phyloP scores from a whole-genome alignment of 2,888 invertebrate genomes.

The Machimus rusticus region DNA sequence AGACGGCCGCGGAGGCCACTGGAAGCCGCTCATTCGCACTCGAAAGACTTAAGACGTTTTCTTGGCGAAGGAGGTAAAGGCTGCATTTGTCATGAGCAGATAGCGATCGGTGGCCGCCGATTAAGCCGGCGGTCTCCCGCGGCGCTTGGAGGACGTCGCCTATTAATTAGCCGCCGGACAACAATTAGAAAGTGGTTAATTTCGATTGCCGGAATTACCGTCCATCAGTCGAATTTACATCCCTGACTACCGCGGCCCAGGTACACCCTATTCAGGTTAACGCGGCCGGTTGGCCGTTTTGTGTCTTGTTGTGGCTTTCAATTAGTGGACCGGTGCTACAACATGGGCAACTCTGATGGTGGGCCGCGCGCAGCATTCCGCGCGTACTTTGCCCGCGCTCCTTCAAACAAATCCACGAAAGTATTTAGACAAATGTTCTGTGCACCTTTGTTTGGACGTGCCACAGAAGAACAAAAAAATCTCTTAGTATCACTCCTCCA shows the following conservation, averaged over 20 bases:
- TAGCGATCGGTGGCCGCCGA: not conserved
- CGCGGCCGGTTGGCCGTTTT: not conserved
- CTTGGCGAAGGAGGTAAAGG: constrained; percentile 1
- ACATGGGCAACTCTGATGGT: constrained; percentile 23
- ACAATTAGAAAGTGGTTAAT: constrained; percentile 35
- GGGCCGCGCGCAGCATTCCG: not conserved
- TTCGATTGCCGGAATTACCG: not conserved
- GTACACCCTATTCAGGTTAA: not conserved
- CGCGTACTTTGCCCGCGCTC: not conserved
- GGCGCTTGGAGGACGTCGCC: not conserved
- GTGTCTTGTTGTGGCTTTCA: constrained; percentile 23
- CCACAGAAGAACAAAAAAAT: constrained; percentile 25
- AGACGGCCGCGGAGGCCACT: not conserved
- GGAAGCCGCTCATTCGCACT: not conserved
- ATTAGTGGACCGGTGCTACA: constrained; percentile 22
- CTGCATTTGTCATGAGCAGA: constrained; percentile 8
- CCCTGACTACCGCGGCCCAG: not conserved
- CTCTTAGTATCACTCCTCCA: constrained; percentile 49
- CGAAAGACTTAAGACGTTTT: not conserved
- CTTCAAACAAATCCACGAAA: constrained; percentile 11
- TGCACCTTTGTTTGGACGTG: constrained; percentile 33
- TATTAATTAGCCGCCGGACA: constrained; percentile 7
- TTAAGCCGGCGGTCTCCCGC: not conserved
- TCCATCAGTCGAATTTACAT: constrained; percentile 6
- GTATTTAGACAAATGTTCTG: constrained; percentile 9